Conservation (phyloP, 2,888 invertebrate species). For the Drosophila picticornis region DNA sequence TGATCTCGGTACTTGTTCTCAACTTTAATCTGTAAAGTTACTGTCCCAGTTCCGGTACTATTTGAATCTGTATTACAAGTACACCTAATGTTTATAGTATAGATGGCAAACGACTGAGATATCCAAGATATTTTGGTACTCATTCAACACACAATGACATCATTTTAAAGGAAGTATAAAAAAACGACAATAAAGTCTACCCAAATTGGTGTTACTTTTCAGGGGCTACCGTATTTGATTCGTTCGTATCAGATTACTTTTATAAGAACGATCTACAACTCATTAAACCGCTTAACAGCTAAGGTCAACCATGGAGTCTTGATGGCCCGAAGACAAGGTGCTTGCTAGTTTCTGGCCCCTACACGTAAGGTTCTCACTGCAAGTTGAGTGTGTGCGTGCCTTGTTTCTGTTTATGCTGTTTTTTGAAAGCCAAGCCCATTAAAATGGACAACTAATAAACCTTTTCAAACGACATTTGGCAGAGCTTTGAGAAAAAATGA, state of each 20-base stretch:
- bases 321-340: conserved; percentile 34
- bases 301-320: conserved; percentile 39
- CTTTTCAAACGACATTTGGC: conserved; percentile 60
- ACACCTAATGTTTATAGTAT: not conserved
- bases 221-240: conserved; percentile 3
- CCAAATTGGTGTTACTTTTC: not conserved
- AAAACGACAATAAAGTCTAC: not conserved
- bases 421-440: conserved; percentile 40
- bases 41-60: not conserved
- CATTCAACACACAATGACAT: not conserved
- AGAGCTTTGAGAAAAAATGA: conserved; percentile 23
- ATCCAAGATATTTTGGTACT: not conserved
- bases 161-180: not conserved
- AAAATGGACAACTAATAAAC: conserved; percentile 54
- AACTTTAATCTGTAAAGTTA: not conserved
- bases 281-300: conserved; percentile 36
- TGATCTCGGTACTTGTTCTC: not conserved
- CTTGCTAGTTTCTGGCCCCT: conserved; percentile 4
- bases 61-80: not conserved
- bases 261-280: conserved; percentile 42
- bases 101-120: not conserved
- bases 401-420: conserved; percentile 6
- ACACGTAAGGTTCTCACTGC: not conserved
- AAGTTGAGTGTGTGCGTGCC: conserved; percentile 9
- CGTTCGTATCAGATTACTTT: conserved; percentile 28